Evolutionary conservation across 2,888 invertebrate species (phyloP).

Genomic region (Priocnemis perturbator): DNA sequence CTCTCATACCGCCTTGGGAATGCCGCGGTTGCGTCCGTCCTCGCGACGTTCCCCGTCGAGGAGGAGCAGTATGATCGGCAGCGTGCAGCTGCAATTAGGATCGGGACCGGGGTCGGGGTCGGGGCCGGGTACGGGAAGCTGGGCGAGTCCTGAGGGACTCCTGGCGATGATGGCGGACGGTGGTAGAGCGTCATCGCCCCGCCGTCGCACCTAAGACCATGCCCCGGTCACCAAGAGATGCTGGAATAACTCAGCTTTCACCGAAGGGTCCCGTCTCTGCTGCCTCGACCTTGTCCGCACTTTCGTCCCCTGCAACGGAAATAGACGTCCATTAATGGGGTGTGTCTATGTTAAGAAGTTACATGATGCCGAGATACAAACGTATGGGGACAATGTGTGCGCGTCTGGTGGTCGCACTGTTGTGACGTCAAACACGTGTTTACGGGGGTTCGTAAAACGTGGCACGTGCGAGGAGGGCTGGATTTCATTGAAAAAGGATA

Average conservation of each 20-base stretch:
- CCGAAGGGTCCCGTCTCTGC: not conserved
- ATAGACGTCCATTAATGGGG: not conserved
- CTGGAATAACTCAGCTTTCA: slow-evolving; percentile 22
- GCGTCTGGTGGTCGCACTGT: too few species aligned
- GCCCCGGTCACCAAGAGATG: slow-evolving; percentile 52
- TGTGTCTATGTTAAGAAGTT: too few species aligned
- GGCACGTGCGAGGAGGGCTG: too few species aligned
- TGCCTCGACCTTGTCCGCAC: not conserved
- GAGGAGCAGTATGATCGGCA: slow-evolving; percentile 6
- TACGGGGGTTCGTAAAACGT: too few species aligned
- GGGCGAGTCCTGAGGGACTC: slow-evolving; percentile 70
- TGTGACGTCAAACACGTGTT: too few species aligned
- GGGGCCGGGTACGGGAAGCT: slow-evolving; percentile 55
- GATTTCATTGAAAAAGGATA: too few species aligned
- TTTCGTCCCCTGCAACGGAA: not conserved
- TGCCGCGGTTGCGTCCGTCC: slow-evolving; percentile 37
- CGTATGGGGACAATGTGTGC: too few species aligned
- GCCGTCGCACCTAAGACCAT: slow-evolving; percentile 71
- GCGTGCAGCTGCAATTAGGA: slow-evolving; percentile 5
- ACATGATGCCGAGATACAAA: too few species aligned
- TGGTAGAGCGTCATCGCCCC: slow-evolving; percentile 73
- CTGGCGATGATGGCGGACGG: slow-evolving; percentile 65
- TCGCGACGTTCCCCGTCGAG: slow-evolving; percentile 36
- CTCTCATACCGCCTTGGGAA: slow-evolving; percentile 65
- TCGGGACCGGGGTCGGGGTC: slow-evolving; percentile 44